phyloP scores from a whole-genome alignment of 2,797 vertebrate species.

The Mormyrus proboscirostris region DNA sequence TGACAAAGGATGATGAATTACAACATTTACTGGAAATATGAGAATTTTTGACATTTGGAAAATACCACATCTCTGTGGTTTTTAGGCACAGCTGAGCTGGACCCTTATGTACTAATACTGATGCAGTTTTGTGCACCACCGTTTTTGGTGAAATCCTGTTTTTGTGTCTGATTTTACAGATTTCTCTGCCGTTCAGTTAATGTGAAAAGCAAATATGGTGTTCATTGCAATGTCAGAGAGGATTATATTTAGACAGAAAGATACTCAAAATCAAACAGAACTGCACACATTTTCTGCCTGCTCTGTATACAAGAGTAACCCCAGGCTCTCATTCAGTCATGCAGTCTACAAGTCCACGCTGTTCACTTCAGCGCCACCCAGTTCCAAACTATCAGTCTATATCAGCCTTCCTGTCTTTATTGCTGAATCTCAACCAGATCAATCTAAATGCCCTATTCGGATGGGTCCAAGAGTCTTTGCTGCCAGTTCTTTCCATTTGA shows the following conservation, averaged over 20 bases:
- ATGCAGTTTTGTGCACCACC: conserved; percentile 2
- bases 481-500: neutral
- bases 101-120: conserved; percentile 8
- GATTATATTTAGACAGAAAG: neutral
- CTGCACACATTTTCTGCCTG: neutral
- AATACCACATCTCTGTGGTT: neutral
- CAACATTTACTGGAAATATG: conserved; percentile 10
- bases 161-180: conserved; percentile 8
- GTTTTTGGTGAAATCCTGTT: neutral
- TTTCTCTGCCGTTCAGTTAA: neutral
- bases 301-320: neutral
- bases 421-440: conserved; percentile 9
- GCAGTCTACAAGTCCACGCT: neutral
- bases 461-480: neutral
- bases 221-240: conserved; percentile 4
- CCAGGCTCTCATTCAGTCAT: neutral
- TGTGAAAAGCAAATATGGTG: neutral
- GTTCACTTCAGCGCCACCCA: neutral
- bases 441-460: neutral
- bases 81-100: neutral
- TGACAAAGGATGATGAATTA: neutral
- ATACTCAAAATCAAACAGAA: neutral
- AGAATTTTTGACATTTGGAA: neutral
- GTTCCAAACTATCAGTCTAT: neutral
- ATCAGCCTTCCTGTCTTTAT: neutral